Base-by-base conservation (phyloP, 2,797 vertebrate species). In the Mionectes olivaceus region DNA sequence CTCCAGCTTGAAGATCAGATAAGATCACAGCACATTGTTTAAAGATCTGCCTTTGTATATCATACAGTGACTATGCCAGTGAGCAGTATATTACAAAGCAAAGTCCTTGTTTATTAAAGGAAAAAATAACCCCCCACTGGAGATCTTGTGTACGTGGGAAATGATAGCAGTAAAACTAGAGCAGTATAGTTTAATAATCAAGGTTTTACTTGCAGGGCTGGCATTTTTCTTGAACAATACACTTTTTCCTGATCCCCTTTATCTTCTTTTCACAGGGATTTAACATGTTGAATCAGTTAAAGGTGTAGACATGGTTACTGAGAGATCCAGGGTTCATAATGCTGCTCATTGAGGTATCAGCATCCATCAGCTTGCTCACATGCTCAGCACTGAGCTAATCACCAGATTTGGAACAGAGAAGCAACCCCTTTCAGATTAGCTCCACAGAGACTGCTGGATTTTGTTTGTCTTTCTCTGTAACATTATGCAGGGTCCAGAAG, bases 1-100 rank as follows among this genome's bases (percentile, higher is more conserved):
- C 47, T 87, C 52, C 77, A 95, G 67, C 67, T 64, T 88, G 47
- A 22, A 83, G 59, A 74, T 73, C 83, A 95, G 94, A 67, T 91
- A 93, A 78, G 55, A 94, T 84, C 80, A 74, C 33, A 84, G 67
- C 44, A 74, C 24, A 82, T 8, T 84, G 56, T 93, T 89, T 89
- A 88, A 90, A 84, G 63, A 93, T 83, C 49, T 90, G 73, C 33
- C 74, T 89, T 86, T 67, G 30, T 73, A 46, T 41, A 53, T 63
- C 78, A 83, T 7, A 90, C 33, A 78, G 71, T 19, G 16, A 57
- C 74, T 44, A 32, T 86, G 74, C 41, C 59, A 83, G 84, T 43
- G 30, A 83, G 53, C 41, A 82, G 47, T 52, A 35, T 37, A 19
- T 53, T 59, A 74, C 49, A 76, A 76, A 88, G 79, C 39, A 91